Evolutionary conservation across 1,140 invertebrate species (phyloP), one percentile per base, ranked within the genome.

Genomic region (Zaprionus ghesquierei): DNA sequence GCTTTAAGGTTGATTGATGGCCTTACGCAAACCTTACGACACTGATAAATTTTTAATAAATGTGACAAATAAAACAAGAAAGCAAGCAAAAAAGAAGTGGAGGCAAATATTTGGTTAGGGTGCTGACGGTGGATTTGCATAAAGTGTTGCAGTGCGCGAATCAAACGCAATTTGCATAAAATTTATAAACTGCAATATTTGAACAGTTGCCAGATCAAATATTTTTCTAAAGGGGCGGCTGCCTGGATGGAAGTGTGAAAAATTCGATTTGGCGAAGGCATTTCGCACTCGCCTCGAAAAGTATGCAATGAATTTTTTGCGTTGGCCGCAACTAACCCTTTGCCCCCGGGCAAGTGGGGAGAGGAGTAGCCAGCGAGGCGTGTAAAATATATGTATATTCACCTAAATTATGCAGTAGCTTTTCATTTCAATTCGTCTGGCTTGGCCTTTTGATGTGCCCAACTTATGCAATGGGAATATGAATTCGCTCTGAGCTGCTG

Each of bases 31-130:
- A 84, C 70, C 70, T 84, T 80, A 71, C 84, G 84, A 80, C 84
- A 89, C 78, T 89, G 85, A 89, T 89, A 70, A 84, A 89, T 89
- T 75, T 89, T 89, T 80, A 80, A 89, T 89, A 89, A 84, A 87
- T 84, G 72, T 80, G 49, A 80, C 22, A 55, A 71, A 38, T 13
- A 25, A 12, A 53, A 53, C 10, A 27, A n/a, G n/a, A n/a, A 53
- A 31, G 29, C 2, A 6, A 31, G 23, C 6, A 50, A 20, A 51
- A 38, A 51, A 38, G 15, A 60, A 15, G 5, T 5, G 6, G 12
- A 29, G 2, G 9, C 50, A 69, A 69, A 63, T 68, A 68, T 73
- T 68, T 68, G 59, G 33, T 63, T 51, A 53, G 63, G 63, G 53
- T 63, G 66, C 64, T 73, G 70, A 20, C 59, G 59, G 59, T 27